Evolutionary conservation across 2,113 vertebrate genomes (phyloP).

Genomic region (Alethe diademata): DNA sequence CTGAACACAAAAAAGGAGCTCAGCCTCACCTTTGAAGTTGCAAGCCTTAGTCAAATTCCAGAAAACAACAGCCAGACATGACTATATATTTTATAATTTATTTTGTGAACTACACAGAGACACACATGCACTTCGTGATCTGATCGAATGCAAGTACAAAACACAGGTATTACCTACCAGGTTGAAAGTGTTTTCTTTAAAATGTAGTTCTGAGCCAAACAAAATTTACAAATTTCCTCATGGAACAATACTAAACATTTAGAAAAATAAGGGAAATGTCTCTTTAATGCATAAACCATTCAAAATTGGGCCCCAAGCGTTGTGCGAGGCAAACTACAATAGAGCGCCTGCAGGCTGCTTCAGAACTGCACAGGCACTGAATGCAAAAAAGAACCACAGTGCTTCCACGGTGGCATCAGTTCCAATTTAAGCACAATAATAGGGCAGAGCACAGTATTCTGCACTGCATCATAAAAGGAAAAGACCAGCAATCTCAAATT

Average conservation of each 20-base stretch:
- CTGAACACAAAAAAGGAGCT: slow-evolving; percentile 21
- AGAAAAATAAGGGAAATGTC: slow-evolving; percentile 44
- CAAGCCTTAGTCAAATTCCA: slow-evolving; percentile 34
- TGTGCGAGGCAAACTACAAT: slow-evolving; percentile 28
- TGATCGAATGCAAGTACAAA: rapidly evolving
- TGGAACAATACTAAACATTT: background rate
- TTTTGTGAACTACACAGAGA: background rate
- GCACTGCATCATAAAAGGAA: slow-evolving; percentile 48
- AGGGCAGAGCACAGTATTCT: slow-evolving; percentile 37
- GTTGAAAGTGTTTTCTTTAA: background rate
- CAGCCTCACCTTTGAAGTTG: slow-evolving; percentile 7
- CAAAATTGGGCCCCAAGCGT: slow-evolving; percentile 53
- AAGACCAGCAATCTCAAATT: slow-evolving; percentile 13
- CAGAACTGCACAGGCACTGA: slow-evolving; percentile 54
- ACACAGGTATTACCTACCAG: background rate
- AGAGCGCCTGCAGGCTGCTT: slow-evolving; percentile 58
- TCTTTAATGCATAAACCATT: slow-evolving; percentile 39
- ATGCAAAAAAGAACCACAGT: slow-evolving; percentile 54
- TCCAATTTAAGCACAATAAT: slow-evolving; percentile 62
- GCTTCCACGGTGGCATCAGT: slow-evolving; percentile 19
- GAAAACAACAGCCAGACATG: slow-evolving; percentile 18
- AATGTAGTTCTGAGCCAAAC: background rate
- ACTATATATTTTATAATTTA: background rate
- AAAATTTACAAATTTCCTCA: slow-evolving; percentile 2
- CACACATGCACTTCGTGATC: rapidly evolving